Base-by-base conservation (phyloP, 2,797 vertebrate genomes). In the Moxostoma hubbsi region DNA sequence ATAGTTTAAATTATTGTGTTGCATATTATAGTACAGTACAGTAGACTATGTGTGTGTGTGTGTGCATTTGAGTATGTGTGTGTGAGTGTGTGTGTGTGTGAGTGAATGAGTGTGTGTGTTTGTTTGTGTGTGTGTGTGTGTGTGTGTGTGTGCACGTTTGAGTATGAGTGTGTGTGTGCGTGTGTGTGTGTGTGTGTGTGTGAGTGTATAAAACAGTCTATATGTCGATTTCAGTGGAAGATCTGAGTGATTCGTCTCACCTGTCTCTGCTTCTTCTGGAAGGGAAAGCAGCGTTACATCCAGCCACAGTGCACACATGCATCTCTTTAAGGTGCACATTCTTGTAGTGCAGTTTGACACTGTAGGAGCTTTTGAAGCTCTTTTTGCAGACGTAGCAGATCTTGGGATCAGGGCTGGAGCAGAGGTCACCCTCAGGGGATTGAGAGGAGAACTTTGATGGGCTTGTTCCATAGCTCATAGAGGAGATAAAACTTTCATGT, bases 271-370 rank as follows among this genome's bases (percentile, higher is more conserved):
- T 99, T 89, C 98, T 94, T 87, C 98, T 94, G 80, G 98, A 99
- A 74, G 98, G 98, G 89, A 99, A 99, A 70, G 98, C 98, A 85
- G 98, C 98, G 0, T 99, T 99, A 93, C 98, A 99, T 87, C 97
- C 98, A 75, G 97, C 94, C 89, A 99, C 97, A 5, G 98, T 99
- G 91, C 98, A 99, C 91, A 99, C 96, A 16, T 99, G 98, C 98
- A 99, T 99, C 94, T 99, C 98, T 94, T 99, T 99, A 88, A 99
- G 96, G 92, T 99, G 98, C 91, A 99, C 98, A 0, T 99, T 99
- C 91, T 97, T 97, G 95, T 99, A 99, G 93, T 99, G 98, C 86
- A 99, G 97, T 92, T 99, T 99, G 92, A 99, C 98, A 80, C 98
- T 99, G 90, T 99, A 99, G 86, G 98, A 99, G 89, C 98, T 99